Percentiles rank a stretch among this genome's conserved stretches.
These are phyloP conservation scores for Crenichthys baileyi DNA, from an alignment of 2,797 vertebrate genomes.

Conservation along the genomic window DNA sequence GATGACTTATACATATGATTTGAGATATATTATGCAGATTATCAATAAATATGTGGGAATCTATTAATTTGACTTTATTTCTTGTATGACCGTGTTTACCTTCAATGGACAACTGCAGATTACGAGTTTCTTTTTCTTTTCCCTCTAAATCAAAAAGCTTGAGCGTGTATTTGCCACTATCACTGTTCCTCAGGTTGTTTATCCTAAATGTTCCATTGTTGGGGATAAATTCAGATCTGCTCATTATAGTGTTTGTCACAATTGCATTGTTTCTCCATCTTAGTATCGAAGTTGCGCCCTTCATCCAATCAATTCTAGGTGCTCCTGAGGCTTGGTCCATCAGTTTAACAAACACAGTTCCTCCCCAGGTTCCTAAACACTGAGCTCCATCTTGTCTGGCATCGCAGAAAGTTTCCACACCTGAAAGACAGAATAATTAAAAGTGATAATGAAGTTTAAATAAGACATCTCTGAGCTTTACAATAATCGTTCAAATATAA, in stretches of 20 bases:
- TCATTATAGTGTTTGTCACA: background rate
- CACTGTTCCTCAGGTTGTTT: background rate
- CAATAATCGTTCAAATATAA: background rate
- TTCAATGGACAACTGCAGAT: background rate
- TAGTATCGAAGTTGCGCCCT: background rate
- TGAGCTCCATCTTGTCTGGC: background rate
- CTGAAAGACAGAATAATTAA: background rate
- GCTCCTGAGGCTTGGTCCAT: background rate
- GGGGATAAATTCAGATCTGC: background rate
- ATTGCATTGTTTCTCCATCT: background rate
- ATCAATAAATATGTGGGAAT: background rate
- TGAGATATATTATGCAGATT: background rate
- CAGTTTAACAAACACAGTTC: background rate
- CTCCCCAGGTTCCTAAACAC: background rate
- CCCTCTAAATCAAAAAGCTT: background rate
- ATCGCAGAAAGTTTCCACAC: background rate
- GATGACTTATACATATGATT: background rate
- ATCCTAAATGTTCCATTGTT: conserved; percentile 1
- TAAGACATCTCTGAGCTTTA: background rate
- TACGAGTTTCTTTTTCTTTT: background rate
- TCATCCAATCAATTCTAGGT: background rate
- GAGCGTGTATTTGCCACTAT: background rate
- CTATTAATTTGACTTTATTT: background rate
- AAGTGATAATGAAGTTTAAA: background rate
- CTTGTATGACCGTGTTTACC: background rate